Conservation (phyloP, 1,140 invertebrate species). For the Tyrophagus putrescentiae region DNA sequence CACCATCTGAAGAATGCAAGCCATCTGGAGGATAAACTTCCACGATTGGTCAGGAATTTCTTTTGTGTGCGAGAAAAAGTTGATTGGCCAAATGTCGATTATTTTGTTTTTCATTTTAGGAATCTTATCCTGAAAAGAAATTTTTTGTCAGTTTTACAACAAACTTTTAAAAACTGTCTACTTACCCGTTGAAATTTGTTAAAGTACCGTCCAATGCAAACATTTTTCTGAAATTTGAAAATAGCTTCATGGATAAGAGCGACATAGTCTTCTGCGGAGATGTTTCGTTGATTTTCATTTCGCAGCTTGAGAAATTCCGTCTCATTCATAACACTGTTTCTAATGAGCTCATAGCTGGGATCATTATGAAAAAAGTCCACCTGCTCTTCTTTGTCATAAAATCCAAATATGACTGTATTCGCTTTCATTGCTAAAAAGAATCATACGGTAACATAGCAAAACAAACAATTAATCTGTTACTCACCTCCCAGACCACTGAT, state of each 20-base stretch:
- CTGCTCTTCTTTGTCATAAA: conserved; percentile 59
- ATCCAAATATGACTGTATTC: conserved; percentile 74
- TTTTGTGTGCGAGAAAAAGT: conserved; percentile 59
- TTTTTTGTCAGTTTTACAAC: too few species aligned
- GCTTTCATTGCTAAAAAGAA: conserved; percentile 99
- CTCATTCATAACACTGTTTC: conserved; percentile 24
- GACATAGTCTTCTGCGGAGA: conserved; percentile 57
- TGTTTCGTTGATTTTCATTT: conserved; percentile 28
- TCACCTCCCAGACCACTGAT: conserved; percentile 83
- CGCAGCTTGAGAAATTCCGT: conserved; percentile 30
- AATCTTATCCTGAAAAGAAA: conserved; percentile 23
- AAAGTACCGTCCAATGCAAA: conserved; percentile 84
- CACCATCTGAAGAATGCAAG: conserved; percentile 87
- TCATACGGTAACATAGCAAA: too few species aligned
- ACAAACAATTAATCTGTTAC: too few species aligned
- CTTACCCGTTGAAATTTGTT: conserved; percentile 49
- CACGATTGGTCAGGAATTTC: conserved; percentile 58
- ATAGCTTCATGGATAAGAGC: conserved; percentile 60
- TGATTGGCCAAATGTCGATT: conserved; percentile 94
- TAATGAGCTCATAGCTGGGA: conserved; percentile 23
- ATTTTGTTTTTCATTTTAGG: conserved; percentile 42
- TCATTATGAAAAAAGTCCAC: conserved; percentile 51
- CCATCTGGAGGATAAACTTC: conserved; percentile 88
- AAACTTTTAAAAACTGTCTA: conserved; percentile 24
- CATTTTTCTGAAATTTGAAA: conserved; percentile 83